Conservation (phyloP, 2,888 invertebrate genomes). For the Cantharis flavilabris region DNA sequence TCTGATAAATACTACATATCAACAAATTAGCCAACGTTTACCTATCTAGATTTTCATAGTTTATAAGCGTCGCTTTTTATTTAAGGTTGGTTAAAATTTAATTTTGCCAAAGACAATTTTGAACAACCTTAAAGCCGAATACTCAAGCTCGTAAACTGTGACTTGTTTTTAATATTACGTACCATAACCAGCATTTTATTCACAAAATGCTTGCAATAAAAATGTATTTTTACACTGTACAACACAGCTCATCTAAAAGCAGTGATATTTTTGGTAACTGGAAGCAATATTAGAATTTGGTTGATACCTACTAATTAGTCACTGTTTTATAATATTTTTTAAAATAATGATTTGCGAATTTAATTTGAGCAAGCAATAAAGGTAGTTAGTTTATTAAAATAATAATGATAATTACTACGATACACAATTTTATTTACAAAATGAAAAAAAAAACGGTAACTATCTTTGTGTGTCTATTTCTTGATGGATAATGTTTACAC, state of each 20-base stretch:
- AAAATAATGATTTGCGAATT: constrained; percentile 23
- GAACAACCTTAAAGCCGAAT: neutral
- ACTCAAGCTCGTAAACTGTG: constrained; percentile 37
- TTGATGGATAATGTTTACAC: constrained; percentile 25
- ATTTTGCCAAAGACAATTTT: neutral
- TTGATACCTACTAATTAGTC: constrained; percentile 20
- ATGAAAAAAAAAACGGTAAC: constrained; percentile 11
- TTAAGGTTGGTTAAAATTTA: neutral
- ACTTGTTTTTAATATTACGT: constrained; percentile 40
- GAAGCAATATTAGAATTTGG: constrained; percentile 52
- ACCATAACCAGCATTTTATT: constrained; percentile 39
- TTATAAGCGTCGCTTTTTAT: neutral
- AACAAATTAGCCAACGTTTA: constrained; percentile 18
- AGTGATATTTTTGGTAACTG: constrained; percentile 57
- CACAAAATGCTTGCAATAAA: constrained; percentile 50
- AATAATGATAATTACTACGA: constrained; percentile 11
- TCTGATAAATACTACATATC: constrained; percentile 26
- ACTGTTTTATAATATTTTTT: constrained; percentile 22
- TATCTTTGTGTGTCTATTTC: constrained; percentile 28
- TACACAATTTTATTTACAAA: constrained; percentile 28
- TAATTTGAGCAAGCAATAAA: constrained; percentile 28
- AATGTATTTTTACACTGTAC: constrained; percentile 54
- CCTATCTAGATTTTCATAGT: neutral
- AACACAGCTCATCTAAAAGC: constrained; percentile 43
- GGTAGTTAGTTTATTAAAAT: constrained; percentile 14